These are phyloP conservation scores for Dryobates pubescens DNA, from an alignment of 2,797 vertebrate genomes.

Conservation along the genomic window DNA sequence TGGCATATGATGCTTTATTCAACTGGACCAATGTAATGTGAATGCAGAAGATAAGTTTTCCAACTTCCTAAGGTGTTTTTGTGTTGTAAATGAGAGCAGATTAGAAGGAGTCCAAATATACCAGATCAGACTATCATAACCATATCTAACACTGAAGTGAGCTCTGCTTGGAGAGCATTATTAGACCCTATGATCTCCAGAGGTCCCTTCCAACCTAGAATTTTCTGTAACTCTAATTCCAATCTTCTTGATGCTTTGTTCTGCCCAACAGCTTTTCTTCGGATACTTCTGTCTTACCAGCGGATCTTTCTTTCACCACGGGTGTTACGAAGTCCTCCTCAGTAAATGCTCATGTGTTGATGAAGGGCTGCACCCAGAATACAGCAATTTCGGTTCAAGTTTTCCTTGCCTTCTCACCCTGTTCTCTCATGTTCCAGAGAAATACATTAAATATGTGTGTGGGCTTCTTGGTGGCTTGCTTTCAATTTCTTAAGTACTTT, in stretches of 20 bases:
- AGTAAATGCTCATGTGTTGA: neutral
- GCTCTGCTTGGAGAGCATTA: neutral
- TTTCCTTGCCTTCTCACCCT: neutral
- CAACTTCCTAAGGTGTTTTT: neutral
- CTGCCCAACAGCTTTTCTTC: neutral
- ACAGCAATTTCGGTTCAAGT: neutral
- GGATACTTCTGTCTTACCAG: neutral
- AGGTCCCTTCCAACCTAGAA: neutral
- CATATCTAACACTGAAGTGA: neutral
- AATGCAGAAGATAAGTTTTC: neutral
- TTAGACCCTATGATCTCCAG: neutral
- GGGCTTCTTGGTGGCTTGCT: neutral
- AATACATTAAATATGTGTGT: neutral
- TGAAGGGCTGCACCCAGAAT: neutral
- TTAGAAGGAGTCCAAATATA: neutral
- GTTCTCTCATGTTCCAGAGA: neutral
- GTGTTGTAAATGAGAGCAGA: neutral
- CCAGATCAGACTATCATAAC: neutral
- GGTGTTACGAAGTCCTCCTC: neutral
- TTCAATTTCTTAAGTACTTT: neutral
- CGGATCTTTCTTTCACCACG: neutral
- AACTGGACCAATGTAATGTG: neutral
- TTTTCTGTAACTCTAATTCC: neutral
- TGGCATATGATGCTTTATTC: neutral
- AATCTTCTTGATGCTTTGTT: neutral